A percentile compares a stretch with the other conserved stretches of the same genome.
Evolutionary conservation across 2,113 vertebrate genomes (phyloP).

Genomic region (Cyprinus carpio): DNA sequence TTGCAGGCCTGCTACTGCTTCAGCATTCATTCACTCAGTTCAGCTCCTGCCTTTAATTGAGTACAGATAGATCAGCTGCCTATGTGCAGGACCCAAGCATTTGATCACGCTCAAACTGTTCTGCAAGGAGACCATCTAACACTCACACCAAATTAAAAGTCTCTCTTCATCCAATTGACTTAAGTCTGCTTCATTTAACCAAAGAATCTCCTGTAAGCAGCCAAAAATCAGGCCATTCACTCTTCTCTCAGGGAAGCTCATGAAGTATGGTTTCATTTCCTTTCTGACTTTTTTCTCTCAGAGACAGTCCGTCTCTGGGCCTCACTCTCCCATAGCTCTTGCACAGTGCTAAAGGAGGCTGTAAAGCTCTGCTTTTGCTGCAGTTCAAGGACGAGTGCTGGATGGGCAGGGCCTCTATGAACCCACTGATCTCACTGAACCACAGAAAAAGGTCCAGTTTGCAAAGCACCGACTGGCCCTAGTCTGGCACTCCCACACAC

Average conservation of each 20-base stretch:
- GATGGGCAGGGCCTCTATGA: conserved; percentile 65
- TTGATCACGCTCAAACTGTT: conserved; percentile 29
- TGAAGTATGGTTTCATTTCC: conserved; percentile 38
- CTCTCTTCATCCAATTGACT: neutral
- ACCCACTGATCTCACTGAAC: conserved; percentile 73
- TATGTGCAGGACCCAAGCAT: conserved; percentile 39
- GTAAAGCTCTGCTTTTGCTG: conserved; percentile 62
- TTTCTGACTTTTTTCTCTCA: conserved; percentile 29
- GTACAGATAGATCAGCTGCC: conserved; percentile 63
- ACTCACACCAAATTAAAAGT: neutral
- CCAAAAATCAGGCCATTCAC: conserved; percentile 31
- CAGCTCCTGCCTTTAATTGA: conserved; percentile 64
- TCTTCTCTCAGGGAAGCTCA: conserved; percentile 28
- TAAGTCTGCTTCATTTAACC: neutral
- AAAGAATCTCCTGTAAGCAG: neutral
- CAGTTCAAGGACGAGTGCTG: conserved; percentile 75
- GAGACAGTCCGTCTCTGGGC: conserved; percentile 47
- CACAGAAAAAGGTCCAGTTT: conserved; percentile 63
- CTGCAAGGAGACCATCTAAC: neutral
- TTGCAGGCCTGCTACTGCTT: conserved; percentile 51
- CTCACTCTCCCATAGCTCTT: conserved; percentile 34
- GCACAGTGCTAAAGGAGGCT: conserved; percentile 41
- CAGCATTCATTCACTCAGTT: conserved; percentile 61
- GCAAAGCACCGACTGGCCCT: conserved; percentile 44
- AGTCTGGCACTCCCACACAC: conserved; percentile 43